phyloP scores from a whole-genome alignment of 2,888 invertebrate species.

The Julus scandinavius region DNA sequence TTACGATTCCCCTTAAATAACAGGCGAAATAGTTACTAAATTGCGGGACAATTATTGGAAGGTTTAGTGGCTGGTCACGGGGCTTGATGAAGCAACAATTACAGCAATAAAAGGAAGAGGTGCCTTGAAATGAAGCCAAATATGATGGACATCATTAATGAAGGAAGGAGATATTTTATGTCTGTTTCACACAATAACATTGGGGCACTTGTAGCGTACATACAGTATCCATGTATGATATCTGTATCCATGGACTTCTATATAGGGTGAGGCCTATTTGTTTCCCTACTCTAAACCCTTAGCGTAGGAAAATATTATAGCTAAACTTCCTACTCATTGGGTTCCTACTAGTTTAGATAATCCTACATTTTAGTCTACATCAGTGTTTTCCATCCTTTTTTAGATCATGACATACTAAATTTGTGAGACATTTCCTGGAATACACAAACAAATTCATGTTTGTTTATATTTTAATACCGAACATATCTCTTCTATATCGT shows the following conservation, averaged over 20 bases:
- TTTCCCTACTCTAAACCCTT: too few species aligned
- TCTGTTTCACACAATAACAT: neutral
- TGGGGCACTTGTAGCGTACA: neutral
- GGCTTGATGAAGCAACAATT: neutral
- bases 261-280: neutral
- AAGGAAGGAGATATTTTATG: neutral
- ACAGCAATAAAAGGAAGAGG: conserved; percentile 1
- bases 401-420: too few species aligned
- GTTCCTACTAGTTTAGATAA: too few species aligned
- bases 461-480: too few species aligned
- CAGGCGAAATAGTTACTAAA: neutral
- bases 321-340: too few species aligned
- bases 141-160: conserved; percentile 9
- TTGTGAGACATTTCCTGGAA: too few species aligned
- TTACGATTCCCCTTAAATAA: conserved; percentile 7
- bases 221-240: neutral
- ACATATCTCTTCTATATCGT: too few species aligned
- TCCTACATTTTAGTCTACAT: too few species aligned
- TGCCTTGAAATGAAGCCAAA: neutral
- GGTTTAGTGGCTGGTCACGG: neutral
- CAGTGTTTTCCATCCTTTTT: too few species aligned
- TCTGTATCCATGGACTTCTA: neutral
- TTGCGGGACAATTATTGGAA: conserved; percentile 1
- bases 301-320: too few species aligned
- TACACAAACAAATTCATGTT: too few species aligned